Conservation (phyloP, 35 echinoderm and acorn worm species). For the Apostichopus japonicus region DNA sequence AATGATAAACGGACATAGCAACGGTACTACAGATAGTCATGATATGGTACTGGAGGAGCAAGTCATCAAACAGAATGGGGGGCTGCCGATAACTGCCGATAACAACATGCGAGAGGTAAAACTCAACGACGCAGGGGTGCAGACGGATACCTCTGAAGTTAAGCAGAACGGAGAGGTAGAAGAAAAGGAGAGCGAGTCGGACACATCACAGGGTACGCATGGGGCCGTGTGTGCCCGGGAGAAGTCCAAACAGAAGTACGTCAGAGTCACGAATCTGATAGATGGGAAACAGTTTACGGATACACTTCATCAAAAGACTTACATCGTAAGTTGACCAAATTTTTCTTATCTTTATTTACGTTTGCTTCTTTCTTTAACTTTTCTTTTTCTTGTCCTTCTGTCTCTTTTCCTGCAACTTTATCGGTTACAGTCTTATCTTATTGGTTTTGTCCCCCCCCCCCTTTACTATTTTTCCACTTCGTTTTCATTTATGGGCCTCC, state of each 20-base stretch:
- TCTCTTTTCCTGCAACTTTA: too few relatives aligned
- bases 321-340: constrained; percentile 71
- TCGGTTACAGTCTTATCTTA: too few relatives aligned
- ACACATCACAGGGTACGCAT: constrained; percentile 16
- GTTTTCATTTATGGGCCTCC: too few relatives aligned
- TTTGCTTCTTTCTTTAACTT: not conserved
- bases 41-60: constrained; percentile 34
- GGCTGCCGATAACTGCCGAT: not conserved
- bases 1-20: not conserved
- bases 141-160: constrained; percentile 40
- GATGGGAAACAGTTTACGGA: constrained; percentile 96
- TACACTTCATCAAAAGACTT: constrained; percentile 89
- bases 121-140: constrained; percentile 37
- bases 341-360: too few relatives aligned
- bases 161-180: constrained; percentile 28
- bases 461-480: too few relatives aligned
- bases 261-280: constrained; percentile 76
- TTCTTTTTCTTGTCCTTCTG: too few relatives aligned
- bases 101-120: not conserved
- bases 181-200: not conserved
- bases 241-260: constrained; percentile 76
- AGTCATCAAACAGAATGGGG: constrained; percentile 36
- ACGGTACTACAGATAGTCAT: not conserved
- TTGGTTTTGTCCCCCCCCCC: too few relatives aligned
- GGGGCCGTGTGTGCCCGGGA: constrained; percentile 57